A percentile compares a stretch with the other conserved stretches of the same genome.
Conservation (phyloP, 2,113 vertebrate species). For the Sprattus sprattus region DNA sequence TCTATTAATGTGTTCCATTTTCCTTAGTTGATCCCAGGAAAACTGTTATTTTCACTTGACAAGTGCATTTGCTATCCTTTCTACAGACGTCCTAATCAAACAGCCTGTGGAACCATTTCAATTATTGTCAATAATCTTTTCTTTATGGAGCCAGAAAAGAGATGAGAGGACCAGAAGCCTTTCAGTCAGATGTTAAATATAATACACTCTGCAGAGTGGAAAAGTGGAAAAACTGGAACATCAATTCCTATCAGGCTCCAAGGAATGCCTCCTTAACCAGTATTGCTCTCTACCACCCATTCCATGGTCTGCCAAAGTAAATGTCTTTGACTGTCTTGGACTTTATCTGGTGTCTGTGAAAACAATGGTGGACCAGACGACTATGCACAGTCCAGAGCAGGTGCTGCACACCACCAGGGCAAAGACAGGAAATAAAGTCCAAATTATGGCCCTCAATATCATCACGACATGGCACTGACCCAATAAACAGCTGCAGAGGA, state of each 20-base stretch:
- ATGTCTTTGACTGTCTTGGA: constrained; percentile 32
- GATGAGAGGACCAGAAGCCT: constrained; percentile 10
- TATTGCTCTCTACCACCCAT: constrained; percentile 48
- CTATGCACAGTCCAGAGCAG: constrained; percentile 8
- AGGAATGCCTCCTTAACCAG: constrained; percentile 36
- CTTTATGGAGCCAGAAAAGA: constrained; percentile 23
- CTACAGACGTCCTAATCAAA: background rate
- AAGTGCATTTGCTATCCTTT: background rate
- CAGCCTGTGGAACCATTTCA: background rate
- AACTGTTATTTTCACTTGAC: background rate
- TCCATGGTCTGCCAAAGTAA: constrained; percentile 40
- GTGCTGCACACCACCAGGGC: constrained; percentile 6
- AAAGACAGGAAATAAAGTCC: constrained; percentile 27
- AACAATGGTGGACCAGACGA: background rate
- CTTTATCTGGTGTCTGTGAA: constrained; percentile 26
- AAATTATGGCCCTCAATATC: constrained; percentile 6
- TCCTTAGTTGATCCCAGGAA: background rate
- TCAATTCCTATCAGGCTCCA: constrained; percentile 46
- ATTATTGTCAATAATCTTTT: constrained; percentile 21
- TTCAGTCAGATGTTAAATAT: constrained; percentile 20
- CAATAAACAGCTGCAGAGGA: constrained; percentile 23
- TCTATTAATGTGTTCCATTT: background rate
- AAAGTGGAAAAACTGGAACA: constrained; percentile 36
- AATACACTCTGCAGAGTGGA: constrained; percentile 28
- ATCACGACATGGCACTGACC: background rate